A percentile compares a stretch with the other conserved stretches of the same genome.
Conservation (phyloP, 2,888 invertebrate genomes). For the Dasypolia templi region DNA sequence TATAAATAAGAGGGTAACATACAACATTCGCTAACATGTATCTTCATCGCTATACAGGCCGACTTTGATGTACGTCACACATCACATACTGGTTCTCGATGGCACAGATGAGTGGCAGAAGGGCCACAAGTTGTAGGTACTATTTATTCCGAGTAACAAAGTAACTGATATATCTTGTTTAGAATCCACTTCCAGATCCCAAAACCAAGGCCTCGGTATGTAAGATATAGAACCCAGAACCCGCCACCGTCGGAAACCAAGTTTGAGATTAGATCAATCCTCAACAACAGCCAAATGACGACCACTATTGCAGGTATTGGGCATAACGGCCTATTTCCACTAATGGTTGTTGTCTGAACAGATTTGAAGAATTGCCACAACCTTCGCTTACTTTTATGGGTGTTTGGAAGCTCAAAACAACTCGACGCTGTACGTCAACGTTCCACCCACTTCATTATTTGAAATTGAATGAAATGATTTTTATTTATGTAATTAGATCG, state of each 20-base stretch:
- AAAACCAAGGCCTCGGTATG: not conserved
- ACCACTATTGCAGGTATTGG: not conserved
- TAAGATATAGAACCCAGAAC: not conserved
- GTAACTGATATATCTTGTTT: not conserved
- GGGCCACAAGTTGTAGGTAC: not conserved
- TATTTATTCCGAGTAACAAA: not conserved
- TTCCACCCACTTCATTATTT: no score
- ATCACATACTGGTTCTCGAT: constrained; percentile 51
- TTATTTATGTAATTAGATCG: not conserved
- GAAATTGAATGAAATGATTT: not conserved
- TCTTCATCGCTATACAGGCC: constrained; percentile 36
- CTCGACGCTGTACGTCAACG: no score
- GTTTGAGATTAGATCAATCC: not conserved
- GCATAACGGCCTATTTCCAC: not conserved
- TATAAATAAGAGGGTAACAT: constrained; percentile 35
- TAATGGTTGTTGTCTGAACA: not conserved
- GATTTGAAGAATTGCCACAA: not conserved
- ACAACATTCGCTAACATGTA: constrained; percentile 33
- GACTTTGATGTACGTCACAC: constrained; percentile 55
- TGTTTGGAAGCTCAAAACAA: no score
- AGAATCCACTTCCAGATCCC: not conserved
- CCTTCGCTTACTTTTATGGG: not conserved
- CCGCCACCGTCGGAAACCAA: not conserved
- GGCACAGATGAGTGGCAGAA: constrained; percentile 17
- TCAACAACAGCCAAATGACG: not conserved